Evolutionary conservation across 1,140 invertebrate genomes (phyloP), one percentile per base, ranked within the genome.

Genomic region (Drosophila arawakana): DNA sequence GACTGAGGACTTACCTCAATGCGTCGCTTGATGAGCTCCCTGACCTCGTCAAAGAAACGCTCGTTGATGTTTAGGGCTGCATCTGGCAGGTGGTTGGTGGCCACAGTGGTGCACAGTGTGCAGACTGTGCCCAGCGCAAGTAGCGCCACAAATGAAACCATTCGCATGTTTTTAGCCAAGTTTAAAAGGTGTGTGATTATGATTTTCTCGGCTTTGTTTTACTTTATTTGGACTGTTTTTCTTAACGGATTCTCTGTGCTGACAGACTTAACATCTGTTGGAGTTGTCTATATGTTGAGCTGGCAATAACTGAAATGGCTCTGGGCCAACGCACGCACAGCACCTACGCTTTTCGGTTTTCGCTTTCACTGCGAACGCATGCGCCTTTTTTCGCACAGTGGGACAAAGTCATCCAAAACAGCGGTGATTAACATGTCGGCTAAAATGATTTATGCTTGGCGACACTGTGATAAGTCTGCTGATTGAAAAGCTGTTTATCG

Each of bases 241-340:
- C 46, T 74, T 63, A 73, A 47, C 60, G 66, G 67, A 78, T 86
- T 81, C 86, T 78, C 60, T 58, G 25, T 44, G 62, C 47, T 44
- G 54, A 44, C 75, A 76, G 79, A 68, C 59, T 47, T 71, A 88
- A 88, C 83, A 88, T 88, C 83, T 88, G 83, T 88, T 88, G 84
- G 80, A 81, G 80, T 78, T 80, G 76, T 83, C 84, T 88, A 83
- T 89, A 88, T 89, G 83, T 83, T 83, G 84, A 78, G 84, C 84
- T 89, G 83, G 84, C 84, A 80, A 77, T 83, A 83, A 78, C 78
- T 88, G 70, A 83, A 80, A 73, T 82, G 72, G 57, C 79, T 86
- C 61, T 80, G 68, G 76, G 58, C 70, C 43, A 67, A 54, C 77
- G 76, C 65, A 77, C 65, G 57, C 52, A 58, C 50, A 58, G 18